Percentiles rank a stretch among this genome's conserved stretches.
Conservation (phyloP, 2,797 vertebrate genomes). For the Phalloptychus januarius region DNA sequence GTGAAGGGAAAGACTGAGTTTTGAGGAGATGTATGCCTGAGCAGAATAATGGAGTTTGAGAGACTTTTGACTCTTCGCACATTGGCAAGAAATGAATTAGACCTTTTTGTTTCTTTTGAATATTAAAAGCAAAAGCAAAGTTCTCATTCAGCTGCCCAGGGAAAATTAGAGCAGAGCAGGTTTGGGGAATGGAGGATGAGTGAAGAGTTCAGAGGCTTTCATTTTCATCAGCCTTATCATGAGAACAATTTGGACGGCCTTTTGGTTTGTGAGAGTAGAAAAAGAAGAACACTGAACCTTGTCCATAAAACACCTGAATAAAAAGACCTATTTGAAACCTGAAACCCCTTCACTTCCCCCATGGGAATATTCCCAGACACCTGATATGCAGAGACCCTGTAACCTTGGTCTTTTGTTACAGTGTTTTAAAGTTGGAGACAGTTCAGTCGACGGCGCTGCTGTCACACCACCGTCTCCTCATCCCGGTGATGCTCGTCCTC, state of each 20-base stretch:
- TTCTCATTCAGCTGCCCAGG: conserved; percentile 46
- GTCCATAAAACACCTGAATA: neutral
- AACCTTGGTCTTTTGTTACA: conserved; percentile 7
- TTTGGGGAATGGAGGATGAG: conserved; percentile 31
- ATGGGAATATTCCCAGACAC: conserved; percentile 6
- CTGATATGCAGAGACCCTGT: conserved; percentile 21
- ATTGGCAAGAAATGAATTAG: conserved; percentile 44
- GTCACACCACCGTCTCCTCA: conserved; percentile 72
- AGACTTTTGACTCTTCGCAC: conserved; percentile 18
- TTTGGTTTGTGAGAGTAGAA: conserved; percentile 30
- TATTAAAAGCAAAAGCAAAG: conserved; percentile 41
- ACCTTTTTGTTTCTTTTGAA: conserved; percentile 24
- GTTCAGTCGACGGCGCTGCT: conserved; percentile 14
- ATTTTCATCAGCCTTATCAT: conserved; percentile 35
- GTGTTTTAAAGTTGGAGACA: conserved; percentile 29
- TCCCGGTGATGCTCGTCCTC: conserved; percentile 53
- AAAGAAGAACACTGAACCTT: conserved; percentile 8
- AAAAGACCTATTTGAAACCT: conserved; percentile 12
- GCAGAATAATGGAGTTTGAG: conserved; percentile 62
- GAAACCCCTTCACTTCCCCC: conserved; percentile 16
- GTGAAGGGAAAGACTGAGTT: conserved; percentile 24
- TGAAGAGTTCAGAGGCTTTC: conserved; percentile 3
- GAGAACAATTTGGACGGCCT: conserved; percentile 13
- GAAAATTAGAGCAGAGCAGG: conserved; percentile 27
- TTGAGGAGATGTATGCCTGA: conserved; percentile 41